Conservation (phyloP, 2,113 vertebrate genomes). For the Anser brachyrhynchus region DNA sequence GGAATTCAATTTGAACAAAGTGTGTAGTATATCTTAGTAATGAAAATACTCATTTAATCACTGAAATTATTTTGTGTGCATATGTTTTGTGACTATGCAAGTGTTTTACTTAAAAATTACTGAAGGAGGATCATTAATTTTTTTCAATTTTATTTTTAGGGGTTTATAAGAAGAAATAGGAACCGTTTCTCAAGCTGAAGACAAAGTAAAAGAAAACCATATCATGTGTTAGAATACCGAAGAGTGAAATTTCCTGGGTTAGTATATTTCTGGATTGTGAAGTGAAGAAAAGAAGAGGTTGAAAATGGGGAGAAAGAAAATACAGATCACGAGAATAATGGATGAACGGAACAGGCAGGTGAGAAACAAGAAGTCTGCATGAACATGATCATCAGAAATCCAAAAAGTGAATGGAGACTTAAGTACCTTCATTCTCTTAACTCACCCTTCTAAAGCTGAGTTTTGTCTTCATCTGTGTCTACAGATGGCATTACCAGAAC, state of each 20-base stretch:
- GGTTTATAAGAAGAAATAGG: constrained; percentile 52
- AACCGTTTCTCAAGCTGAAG: constrained; percentile 61
- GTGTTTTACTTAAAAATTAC: neutral
- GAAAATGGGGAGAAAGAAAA: constrained; percentile 99
- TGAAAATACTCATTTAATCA: neutral
- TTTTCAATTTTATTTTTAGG: constrained; percentile 52
- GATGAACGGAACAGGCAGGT: constrained; percentile 99
- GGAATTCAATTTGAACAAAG: neutral
- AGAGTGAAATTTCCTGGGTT: constrained; percentile 82
- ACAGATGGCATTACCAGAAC: neutral
- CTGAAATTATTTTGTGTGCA: neutral
- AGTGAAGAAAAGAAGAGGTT: constrained; percentile 78
- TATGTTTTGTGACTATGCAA: fast-evolving
- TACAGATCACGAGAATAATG: constrained; percentile 99
- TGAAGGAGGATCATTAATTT: neutral
- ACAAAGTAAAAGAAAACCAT: constrained; percentile 74
- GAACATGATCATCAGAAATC: neutral
- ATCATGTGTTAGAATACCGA: constrained; percentile 91
- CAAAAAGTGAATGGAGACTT: neutral
- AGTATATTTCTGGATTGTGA: constrained; percentile 85
- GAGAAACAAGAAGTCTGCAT: constrained; percentile 32
- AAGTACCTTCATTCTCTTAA: neutral
- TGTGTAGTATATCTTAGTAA: neutral
- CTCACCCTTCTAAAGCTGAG: neutral
- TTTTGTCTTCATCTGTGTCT: neutral